Percentiles rank a stretch among this genome's conserved stretches.
Evolutionary conservation across 1,140 invertebrate genomes (phyloP).

Genomic region (Trachymyrmex septentrionalis): DNA sequence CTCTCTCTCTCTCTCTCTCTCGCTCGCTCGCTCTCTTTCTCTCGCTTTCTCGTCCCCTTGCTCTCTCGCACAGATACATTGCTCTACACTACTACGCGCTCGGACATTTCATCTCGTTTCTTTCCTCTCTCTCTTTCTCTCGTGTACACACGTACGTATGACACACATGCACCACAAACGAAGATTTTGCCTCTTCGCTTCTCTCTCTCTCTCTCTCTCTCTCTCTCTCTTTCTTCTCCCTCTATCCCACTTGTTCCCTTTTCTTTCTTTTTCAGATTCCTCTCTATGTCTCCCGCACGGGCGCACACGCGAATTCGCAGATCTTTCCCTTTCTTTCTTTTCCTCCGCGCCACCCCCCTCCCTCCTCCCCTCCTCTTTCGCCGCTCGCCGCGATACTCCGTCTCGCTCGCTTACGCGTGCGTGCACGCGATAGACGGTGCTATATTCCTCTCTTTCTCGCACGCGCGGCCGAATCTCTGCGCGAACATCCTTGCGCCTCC

Average conservation of each 20-base stretch:
- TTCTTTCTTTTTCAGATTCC: slow-evolving; percentile 47
- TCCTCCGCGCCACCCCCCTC: neutral
- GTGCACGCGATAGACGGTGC: slow-evolving; percentile 31
- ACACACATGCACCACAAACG: slow-evolving; percentile 45
- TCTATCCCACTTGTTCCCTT: slow-evolving; percentile 43
- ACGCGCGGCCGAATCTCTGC: slow-evolving; percentile 48
- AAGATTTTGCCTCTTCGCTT: slow-evolving; percentile 34
- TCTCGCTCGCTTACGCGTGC: slow-evolving; percentile 32
- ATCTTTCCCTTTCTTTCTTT: slow-evolving; percentile 41
- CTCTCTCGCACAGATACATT: slow-evolving; percentile 33
- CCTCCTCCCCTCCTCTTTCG: neutral
- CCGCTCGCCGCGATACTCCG: neutral
- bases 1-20: slow-evolving; percentile 17
- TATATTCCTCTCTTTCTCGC: slow-evolving; percentile 47
- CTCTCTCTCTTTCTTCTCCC: slow-evolving; percentile 47
- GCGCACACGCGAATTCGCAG: slow-evolving; percentile 51
- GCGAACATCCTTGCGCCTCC: slow-evolving; percentile 56
- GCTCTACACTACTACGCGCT: slow-evolving; percentile 33
- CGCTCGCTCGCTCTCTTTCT: slow-evolving; percentile 41
- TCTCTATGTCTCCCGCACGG: slow-evolving; percentile 36
- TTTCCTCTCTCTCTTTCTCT: slow-evolving; percentile 50
- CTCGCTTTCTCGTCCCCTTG: slow-evolving; percentile 53
- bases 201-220: slow-evolving; percentile 11
- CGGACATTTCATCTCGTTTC: slow-evolving; percentile 38
- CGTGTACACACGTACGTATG: slow-evolving; percentile 25